These are phyloP conservation scores for Odontothrips loti DNA, from an alignment of 2,888 invertebrate species.

Conservation along the genomic window DNA sequence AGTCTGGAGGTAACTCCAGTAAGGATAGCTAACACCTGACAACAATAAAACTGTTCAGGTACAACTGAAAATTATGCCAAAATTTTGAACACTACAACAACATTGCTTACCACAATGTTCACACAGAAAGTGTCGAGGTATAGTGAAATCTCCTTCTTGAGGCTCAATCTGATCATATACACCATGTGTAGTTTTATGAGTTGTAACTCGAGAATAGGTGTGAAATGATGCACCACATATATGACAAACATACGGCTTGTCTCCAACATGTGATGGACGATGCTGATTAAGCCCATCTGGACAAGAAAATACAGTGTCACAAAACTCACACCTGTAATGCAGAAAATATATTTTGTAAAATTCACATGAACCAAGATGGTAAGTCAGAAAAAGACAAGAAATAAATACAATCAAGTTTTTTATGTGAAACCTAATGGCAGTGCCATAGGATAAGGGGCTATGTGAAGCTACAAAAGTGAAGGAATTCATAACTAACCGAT, in stretches of 20 bases:
- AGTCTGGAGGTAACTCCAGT: background rate
- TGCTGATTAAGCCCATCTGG: background rate
- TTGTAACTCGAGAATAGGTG: conserved; percentile 48
- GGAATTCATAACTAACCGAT: background rate
- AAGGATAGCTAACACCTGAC: conserved; percentile 8
- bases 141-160: conserved; percentile 30
- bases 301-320: background rate
- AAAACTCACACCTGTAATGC: background rate
- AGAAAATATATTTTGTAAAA: too few species aligned
- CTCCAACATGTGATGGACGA: background rate
- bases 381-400: too few species aligned
- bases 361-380: too few species aligned
- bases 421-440: too few species aligned
- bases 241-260: background rate
- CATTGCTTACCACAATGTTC: background rate
- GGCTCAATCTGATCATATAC: conserved; percentile 36
- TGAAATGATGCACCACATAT: conserved; percentile 54
- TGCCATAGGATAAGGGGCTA: too few species aligned
- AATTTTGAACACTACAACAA: too few species aligned
- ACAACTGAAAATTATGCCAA: too few species aligned
- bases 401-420: too few species aligned
- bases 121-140: conserved; percentile 1
- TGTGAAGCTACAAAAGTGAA: too few species aligned
- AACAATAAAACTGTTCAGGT: background rate
- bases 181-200: conserved; percentile 38